Evolutionary conservation across 2,888 invertebrate species (phyloP).

Genomic region (Heliconius cydno): DNA sequence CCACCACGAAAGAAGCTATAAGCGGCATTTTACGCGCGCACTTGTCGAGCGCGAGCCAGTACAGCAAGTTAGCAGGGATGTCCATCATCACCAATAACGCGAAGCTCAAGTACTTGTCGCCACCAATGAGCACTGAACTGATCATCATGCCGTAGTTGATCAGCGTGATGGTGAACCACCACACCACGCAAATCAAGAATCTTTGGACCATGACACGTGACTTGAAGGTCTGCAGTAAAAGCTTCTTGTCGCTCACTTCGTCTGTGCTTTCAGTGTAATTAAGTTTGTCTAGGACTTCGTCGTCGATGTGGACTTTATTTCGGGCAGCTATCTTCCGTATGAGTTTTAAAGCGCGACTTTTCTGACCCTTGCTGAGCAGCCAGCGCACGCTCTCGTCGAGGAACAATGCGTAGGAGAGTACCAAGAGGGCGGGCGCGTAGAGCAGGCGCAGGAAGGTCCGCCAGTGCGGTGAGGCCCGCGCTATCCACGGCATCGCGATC

Average conservation of each 20-base stretch:
- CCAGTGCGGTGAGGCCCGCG: constrained; percentile 78
- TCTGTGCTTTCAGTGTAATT: constrained; percentile 64
- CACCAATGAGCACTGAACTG: constrained; percentile 74
- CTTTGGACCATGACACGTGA: constrained; percentile 75
- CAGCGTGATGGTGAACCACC: constrained; percentile 78
- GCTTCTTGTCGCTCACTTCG: constrained; percentile 61
- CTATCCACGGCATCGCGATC: constrained; percentile 73
- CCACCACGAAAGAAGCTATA: constrained; percentile 67
- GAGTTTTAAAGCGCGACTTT: constrained; percentile 61
- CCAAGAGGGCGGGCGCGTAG: constrained; percentile 73
- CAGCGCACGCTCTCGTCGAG: constrained; percentile 78
- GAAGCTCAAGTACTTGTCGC: constrained; percentile 77
- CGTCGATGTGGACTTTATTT: constrained; percentile 66
- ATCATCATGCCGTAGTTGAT: constrained; percentile 82
- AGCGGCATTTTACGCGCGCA: constrained; percentile 71
- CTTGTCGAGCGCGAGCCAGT: constrained; percentile 72
- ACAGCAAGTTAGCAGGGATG: constrained; percentile 74
- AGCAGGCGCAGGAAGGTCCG: constrained; percentile 71
- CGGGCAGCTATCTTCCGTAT: constrained; percentile 72
- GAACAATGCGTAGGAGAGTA: constrained; percentile 70
- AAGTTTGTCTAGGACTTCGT: constrained; percentile 59
- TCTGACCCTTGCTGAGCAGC: constrained; percentile 75
- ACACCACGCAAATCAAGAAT: constrained; percentile 73
- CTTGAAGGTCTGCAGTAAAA: constrained; percentile 71
- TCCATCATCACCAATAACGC: constrained; percentile 76